Evolutionary conservation across 1,140 invertebrate genomes (phyloP), one percentile per base, ranked within the genome.

Genomic region (Cylas formicarius): DNA sequence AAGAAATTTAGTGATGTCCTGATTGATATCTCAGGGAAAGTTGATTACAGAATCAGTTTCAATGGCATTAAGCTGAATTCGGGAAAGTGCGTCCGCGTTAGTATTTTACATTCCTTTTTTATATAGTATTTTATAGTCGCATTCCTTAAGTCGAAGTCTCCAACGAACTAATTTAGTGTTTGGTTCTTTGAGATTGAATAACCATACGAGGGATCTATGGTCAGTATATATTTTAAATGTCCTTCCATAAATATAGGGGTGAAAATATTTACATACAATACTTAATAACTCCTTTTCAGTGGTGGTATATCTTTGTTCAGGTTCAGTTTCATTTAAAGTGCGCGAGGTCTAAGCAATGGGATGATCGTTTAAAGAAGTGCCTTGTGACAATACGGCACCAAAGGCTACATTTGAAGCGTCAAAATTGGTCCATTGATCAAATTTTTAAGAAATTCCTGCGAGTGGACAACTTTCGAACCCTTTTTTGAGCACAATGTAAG

Each of bases 61-160:
- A n/a, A n/a, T n/a, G n/a, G 13, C 31, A 13, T 32, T 13, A 32
- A 13, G 8, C 8, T 9, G 11, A 13, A 36, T 21, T 9, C 17
- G 9, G 8, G 34, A 36, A 10, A 36, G 19, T 22, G 1, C 17
- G 34, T 36, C 8, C 9, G 17, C 34, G 23, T n/a, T n/a, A n/a
- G n/a, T n/a, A 39, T 68, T 69, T 5, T 39, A 34, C 52, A 51
- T 60, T 4, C 63, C 66, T 5, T 48, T 48, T 50, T 62, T 67
- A 36, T 69, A 66, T 8, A 49, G 38, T 2, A 75, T 63, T n/a
- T n/a, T n/a, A n/a, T n/a, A n/a, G n/a, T n/a, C n/a, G n/a, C n/a
- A n/a, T n/a, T n/a, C n/a, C n/a, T n/a, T n/a, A n/a, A n/a, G n/a
- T n/a, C n/a, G n/a, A n/a, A n/a, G n/a, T n/a, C n/a, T n/a, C n/a